A percentile compares a stretch with the other conserved stretches of the same genome.
Conservation (phyloP, 2,113 vertebrate species). For the Ptilonorhynchus violaceus region DNA sequence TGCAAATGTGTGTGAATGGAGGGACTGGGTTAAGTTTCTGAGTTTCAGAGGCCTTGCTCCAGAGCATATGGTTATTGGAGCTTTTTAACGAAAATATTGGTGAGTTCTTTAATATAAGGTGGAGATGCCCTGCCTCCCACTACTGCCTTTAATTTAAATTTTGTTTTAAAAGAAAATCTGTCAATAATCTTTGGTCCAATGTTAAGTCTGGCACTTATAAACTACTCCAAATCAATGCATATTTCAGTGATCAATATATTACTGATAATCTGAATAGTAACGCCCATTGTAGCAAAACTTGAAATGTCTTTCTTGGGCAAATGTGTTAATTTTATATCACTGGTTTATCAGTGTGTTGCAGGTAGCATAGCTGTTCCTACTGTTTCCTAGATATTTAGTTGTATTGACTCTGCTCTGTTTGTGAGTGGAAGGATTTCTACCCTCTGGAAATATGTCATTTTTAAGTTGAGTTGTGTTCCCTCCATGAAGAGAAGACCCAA, state of each 20-base stretch:
- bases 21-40: not conserved
- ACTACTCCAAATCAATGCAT: not conserved
- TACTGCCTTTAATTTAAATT: not conserved
- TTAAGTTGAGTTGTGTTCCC: not conserved
- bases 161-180: not conserved
- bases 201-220: not conserved
- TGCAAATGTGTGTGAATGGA: rapidly evolving
- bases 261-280: not conserved
- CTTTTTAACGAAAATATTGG: not conserved
- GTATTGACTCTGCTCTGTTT: not conserved
- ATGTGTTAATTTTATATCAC: not conserved
- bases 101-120: not conserved
- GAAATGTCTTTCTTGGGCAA: not conserved
- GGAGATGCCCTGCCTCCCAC: not conserved
- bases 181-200: not conserved
- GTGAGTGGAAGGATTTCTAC: not conserved
- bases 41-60: not conserved
- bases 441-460: not conserved
- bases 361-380: not conserved
- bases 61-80: rapidly evolving
- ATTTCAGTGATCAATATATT: not conserved
- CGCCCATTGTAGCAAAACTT: not conserved
- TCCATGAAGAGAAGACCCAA: not conserved
- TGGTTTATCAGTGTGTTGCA: rapidly evolving
- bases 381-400: not conserved